Conservation (phyloP, 2,797 vertebrate genomes). For the Pantherophis vulpinus region DNA sequence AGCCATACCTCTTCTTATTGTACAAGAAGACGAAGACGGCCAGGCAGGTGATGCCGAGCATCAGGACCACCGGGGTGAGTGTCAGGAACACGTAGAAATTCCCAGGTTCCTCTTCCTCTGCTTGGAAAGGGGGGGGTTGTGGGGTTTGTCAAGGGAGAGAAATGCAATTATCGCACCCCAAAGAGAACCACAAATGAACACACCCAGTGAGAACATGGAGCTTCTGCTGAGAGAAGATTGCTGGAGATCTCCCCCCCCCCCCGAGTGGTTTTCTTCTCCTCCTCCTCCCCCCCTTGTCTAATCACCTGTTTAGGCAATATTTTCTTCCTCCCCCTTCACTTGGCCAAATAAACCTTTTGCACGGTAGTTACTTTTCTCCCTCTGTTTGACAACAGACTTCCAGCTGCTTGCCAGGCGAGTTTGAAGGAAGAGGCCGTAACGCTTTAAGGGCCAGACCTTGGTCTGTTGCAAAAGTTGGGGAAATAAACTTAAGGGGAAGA, state of each 20-base stretch:
- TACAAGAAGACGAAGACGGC: constrained; percentile 69
- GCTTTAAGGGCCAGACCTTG: not conserved
- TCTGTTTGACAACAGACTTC: not conserved
- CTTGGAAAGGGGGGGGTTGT: not conserved
- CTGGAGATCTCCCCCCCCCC: not conserved
- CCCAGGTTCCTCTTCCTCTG: constrained; percentile 70
- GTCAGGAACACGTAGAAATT: constrained; percentile 68
- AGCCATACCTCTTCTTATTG: constrained; percentile 68
- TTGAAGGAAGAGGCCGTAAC: not conserved
- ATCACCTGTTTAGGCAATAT: not conserved
- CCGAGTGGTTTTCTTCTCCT: not conserved
- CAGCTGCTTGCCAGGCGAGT: not conserved
- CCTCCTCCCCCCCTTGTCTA: not conserved
- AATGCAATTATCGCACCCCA: rapidly evolving
- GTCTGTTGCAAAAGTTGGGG: not conserved
- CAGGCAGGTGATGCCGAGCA: constrained; percentile 66
- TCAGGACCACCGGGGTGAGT: constrained; percentile 66
- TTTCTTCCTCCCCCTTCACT: not conserved
- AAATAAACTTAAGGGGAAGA: not conserved
- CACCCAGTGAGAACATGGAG: rapidly evolving
- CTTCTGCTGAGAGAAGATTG: not conserved
- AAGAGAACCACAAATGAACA: not conserved
- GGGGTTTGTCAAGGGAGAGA: rapidly evolving
- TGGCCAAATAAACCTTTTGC: not conserved
- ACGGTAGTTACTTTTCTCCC: not conserved